Percentiles rank a stretch among this genome's conserved stretches.
These are phyloP conservation scores for Agelastica alni DNA, from an alignment of 2,888 invertebrate species.

Conservation along the genomic window DNA sequence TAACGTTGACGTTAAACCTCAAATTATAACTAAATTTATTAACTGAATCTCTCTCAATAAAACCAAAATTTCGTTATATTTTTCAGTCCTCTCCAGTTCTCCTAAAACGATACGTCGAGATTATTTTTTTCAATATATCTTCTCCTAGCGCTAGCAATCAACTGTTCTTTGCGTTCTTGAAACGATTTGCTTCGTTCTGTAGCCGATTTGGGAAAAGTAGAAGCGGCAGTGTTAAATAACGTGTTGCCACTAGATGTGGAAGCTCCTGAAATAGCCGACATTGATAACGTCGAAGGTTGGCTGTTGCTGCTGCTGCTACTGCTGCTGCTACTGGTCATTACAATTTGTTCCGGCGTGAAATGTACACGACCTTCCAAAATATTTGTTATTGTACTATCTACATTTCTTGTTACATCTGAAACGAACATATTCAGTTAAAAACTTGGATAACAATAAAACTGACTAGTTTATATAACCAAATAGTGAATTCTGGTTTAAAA, in stretches of 20 bases:
- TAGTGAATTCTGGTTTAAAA: too few species aligned
- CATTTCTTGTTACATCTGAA: constrained; percentile 72
- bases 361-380: constrained; percentile 75
- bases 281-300: constrained; percentile 29
- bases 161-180: constrained; percentile 76
- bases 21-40: too few species aligned
- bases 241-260: constrained; percentile 39
- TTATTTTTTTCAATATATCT: constrained; percentile 80
- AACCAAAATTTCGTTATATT: too few species aligned
- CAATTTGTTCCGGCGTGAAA: constrained; percentile 61
- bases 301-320: constrained; percentile 3
- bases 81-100: too few species aligned
- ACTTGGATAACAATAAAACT: neutral
- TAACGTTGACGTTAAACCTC: too few species aligned
- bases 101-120: constrained; percentile 52
- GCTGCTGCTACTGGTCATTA: neutral
- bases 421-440: constrained; percentile 34
- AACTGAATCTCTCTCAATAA: too few species aligned
- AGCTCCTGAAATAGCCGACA: constrained; percentile 6
- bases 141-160: constrained; percentile 76
- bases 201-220: constrained; percentile 62
- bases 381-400: constrained; percentile 80
- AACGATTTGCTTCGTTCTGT: constrained; percentile 73
- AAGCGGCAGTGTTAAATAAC: constrained; percentile 51
- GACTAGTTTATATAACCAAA: neutral